A percentile compares a stretch with the other conserved stretches of the same genome.
Conservation (phyloP, 1,140 invertebrate genomes). For the Laodelphax striatellus region DNA sequence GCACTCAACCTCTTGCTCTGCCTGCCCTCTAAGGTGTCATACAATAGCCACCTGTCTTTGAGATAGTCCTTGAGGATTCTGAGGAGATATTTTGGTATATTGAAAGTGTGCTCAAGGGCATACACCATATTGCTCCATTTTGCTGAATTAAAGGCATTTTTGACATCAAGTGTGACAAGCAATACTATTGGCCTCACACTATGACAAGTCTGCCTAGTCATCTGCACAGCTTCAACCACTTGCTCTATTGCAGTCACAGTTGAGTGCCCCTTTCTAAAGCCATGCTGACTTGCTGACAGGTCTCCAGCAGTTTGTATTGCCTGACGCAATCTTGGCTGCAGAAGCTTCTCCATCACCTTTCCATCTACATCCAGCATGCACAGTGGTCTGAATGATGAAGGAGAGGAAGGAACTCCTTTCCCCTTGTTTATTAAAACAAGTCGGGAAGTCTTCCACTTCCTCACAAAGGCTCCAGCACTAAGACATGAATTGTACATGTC, state of each 20-base stretch:
- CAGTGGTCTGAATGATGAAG: slow-evolving; percentile 19
- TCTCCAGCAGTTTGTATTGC: slow-evolving; percentile 6
- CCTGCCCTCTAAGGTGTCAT: slow-evolving; percentile 4
- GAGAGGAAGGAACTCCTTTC: neutral
- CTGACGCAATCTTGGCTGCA: slow-evolving; percentile 7
- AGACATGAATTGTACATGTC: slow-evolving; percentile 14
- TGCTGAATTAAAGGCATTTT: slow-evolving; percentile 23
- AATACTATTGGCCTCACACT: neutral
- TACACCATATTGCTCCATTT: slow-evolving; percentile 17
- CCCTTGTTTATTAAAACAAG: slow-evolving; percentile 14
- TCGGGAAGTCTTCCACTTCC: slow-evolving; percentile 13
- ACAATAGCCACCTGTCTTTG: slow-evolving; percentile 4
- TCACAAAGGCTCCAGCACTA: slow-evolving; percentile 8
- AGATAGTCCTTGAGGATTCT: slow-evolving; percentile 18
- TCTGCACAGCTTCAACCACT: neutral
- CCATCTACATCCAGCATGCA: slow-evolving; percentile 22
- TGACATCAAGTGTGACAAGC: slow-evolving; percentile 21
- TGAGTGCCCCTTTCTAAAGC: slow-evolving; percentile 19
- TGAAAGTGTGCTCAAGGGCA: slow-evolving; percentile 9
- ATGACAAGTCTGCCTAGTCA: neutral
- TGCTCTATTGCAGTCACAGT: slow-evolving; percentile 16
- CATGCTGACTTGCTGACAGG: slow-evolving; percentile 16
- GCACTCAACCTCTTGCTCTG: too few relatives aligned
- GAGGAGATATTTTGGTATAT: slow-evolving; percentile 7
- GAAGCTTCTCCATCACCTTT: slow-evolving; percentile 22